Percentiles rank a stretch among this genome's conserved stretches.
phyloP scores from a whole-genome alignment of 2,113 vertebrate species.

The Notarius quadriscutis region DNA sequence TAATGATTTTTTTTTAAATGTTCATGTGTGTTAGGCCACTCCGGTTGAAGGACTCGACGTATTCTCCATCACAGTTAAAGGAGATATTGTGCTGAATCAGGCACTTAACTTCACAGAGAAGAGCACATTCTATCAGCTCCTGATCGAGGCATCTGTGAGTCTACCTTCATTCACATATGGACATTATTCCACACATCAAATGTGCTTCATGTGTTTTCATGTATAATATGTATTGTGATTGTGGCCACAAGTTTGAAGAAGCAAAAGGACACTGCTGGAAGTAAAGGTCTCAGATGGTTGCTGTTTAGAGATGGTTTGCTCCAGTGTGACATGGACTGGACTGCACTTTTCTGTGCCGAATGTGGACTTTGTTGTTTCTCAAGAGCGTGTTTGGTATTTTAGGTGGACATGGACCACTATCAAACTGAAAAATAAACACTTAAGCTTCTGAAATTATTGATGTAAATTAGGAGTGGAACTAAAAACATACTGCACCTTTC shows the following conservation, averaged over 20 bases:
- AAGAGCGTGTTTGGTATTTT: background rate
- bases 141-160: constrained; percentile 71
- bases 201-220: background rate
- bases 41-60: constrained; percentile 56
- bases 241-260: background rate
- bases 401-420: background rate
- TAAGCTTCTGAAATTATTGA: background rate
- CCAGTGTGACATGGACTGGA: background rate
- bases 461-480: background rate
- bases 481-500: background rate
- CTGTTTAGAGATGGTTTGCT: background rate
- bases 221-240: background rate
- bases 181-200: background rate
- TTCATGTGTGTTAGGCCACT: constrained; percentile 66
- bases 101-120: constrained; percentile 72
- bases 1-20: background rate
- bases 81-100: constrained; percentile 65
- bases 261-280: background rate
- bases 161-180: background rate
- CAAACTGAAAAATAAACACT: background rate
- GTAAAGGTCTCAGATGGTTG: background rate
- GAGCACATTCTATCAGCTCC: constrained; percentile 79
- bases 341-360: background rate
- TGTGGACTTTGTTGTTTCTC: background rate
- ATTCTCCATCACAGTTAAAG: constrained; percentile 69